phyloP scores from a whole-genome alignment of 37 sponge, comb jelly and placozoan species.

The Dysidea cf. avara region DNA sequence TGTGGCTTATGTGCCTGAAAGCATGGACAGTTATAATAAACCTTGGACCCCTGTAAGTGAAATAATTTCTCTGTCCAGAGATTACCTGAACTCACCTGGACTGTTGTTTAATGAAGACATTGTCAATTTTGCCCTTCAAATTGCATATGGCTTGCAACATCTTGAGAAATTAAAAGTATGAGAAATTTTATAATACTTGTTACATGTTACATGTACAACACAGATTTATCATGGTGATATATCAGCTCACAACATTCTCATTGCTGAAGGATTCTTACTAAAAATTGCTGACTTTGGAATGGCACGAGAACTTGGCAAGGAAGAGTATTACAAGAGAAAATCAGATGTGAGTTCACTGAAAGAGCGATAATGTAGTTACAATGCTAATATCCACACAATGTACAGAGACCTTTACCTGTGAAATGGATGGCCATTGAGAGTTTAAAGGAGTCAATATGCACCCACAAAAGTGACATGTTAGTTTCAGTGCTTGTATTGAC shows the following conservation, averaged over 20 bases:
- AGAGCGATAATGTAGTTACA: too few relatives aligned
- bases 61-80: too few relatives aligned
- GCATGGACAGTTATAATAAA: too few relatives aligned
- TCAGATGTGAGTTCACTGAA: constrained; percentile 13
- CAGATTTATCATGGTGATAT: constrained; percentile 17
- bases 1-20: constrained; percentile 4
- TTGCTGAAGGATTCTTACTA: constrained; percentile 16
- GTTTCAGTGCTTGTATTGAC: too few relatives aligned
- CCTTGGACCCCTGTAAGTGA: too few relatives aligned
- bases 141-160: constrained; percentile 24
- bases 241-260: constrained; percentile 15
- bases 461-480: constrained; percentile 56
- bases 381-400: too few relatives aligned
- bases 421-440: constrained; percentile 48
- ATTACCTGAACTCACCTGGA: constrained; percentile 4
- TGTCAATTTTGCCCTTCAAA: constrained; percentile 11
- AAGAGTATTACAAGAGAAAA: constrained; percentile 21
- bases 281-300: constrained; percentile 34
- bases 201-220: not conserved
- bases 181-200: not conserved
- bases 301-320: constrained; percentile 17
- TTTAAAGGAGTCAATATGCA: constrained; percentile 11
- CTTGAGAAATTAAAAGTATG: constrained; percentile 27
- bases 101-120: constrained; percentile 11
- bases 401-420: constrained; percentile 29